Evolutionary conservation across 2,113 vertebrate species (phyloP).

Genomic region (Microcebus jonahi): DNA sequence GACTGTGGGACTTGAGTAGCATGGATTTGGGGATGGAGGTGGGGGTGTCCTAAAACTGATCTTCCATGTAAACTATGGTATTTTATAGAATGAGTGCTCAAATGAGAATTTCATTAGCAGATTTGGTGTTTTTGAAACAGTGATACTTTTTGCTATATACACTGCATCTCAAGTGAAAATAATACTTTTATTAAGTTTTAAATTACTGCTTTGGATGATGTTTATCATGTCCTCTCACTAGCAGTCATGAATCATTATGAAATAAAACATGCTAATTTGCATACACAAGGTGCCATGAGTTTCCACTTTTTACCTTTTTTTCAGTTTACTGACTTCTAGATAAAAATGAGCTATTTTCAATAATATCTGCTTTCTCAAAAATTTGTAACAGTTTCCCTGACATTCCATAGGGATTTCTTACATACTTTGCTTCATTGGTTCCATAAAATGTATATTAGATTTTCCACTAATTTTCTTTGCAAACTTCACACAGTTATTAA

Average conservation of each 20-base stretch:
- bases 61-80: too few relatives aligned
- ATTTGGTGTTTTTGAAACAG: background rate
- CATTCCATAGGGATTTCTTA: background rate
- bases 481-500: background rate
- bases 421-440: background rate
- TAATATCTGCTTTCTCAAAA: background rate
- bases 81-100: slow-evolving; percentile 22
- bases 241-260: background rate
- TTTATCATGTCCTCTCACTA: background rate
- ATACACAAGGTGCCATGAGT: background rate
- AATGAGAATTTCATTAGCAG: slow-evolving; percentile 34
- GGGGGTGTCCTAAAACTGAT: too few relatives aligned
- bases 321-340: background rate
- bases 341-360: background rate
- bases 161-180: slow-evolving; percentile 20
- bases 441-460: background rate
- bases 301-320: slow-evolving; percentile 2
- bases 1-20: too few relatives aligned
- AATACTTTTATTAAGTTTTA: slow-evolving; percentile 36
- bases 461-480: slow-evolving; percentile 14
- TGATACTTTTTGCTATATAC: background rate
- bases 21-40: too few relatives aligned
- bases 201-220: background rate
- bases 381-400: background rate
- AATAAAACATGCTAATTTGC: slow-evolving; percentile 6